Evolutionary conservation across 2,113 vertebrate species (phyloP).

Genomic region (Pungitius pungitius): DNA sequence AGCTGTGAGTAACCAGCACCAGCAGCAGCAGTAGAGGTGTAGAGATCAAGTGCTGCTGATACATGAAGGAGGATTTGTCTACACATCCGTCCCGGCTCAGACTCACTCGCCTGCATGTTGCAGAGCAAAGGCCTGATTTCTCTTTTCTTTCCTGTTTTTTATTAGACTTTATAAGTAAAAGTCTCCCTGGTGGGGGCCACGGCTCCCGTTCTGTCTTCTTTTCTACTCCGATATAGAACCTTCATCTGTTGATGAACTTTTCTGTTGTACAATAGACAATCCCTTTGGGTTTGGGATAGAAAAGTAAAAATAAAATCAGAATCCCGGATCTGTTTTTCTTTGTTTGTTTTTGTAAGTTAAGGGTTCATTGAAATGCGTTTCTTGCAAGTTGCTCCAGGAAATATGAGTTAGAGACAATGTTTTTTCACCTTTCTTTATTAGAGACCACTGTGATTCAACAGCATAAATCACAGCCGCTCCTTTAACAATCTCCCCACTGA

Average conservation of each 20-base stretch:
- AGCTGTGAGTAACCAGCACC: too few relatives aligned
- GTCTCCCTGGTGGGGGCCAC: constrained; percentile 18
- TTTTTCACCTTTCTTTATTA: background rate
- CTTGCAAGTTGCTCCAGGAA: background rate
- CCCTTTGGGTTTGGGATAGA: background rate
- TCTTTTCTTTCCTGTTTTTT: constrained; percentile 42
- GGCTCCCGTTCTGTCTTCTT: background rate
- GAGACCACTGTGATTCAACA: background rate
- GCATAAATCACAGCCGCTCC: background rate
- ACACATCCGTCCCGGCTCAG: constrained; percentile 19
- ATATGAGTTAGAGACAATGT: background rate
- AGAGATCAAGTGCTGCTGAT: constrained; percentile 15
- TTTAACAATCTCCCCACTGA: constrained; percentile 2
- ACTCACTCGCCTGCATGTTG: constrained; percentile 20
- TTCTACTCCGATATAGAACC: background rate
- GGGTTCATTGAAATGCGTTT: background rate
- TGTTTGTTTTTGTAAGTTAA: background rate
- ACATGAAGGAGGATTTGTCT: background rate
- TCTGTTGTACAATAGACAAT: background rate
- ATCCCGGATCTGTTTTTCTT: background rate
- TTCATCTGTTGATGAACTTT: constrained; percentile 1
- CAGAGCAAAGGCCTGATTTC: constrained; percentile 52
- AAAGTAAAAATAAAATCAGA: background rate
- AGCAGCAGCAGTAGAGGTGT: background rate
- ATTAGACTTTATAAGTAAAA: constrained; percentile 18